These are phyloP conservation scores for Glyphotaelius pellucidus DNA, from an alignment of 2,888 invertebrate species.

Conservation along the genomic window DNA sequence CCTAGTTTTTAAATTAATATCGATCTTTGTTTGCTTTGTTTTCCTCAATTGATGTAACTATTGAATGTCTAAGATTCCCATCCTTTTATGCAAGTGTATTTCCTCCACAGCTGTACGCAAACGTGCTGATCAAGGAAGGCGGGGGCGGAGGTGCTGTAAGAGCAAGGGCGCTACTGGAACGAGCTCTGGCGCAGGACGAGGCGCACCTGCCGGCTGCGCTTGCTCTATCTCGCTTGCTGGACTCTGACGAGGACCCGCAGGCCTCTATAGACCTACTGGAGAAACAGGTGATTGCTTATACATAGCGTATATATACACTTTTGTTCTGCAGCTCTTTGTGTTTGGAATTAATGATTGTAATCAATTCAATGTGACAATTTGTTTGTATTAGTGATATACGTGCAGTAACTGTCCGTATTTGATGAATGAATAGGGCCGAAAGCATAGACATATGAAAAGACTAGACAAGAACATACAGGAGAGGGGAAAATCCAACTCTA, in stretches of 20 bases:
- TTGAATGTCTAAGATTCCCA: not conserved
- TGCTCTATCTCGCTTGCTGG: constrained; percentile 83
- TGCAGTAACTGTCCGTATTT: not conserved
- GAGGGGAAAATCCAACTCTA: too few relatives aligned
- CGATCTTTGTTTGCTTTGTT: not conserved
- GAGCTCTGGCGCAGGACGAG: constrained; percentile 84
- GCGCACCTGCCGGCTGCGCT: constrained; percentile 85
- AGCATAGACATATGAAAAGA: too few relatives aligned
- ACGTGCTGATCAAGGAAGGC: constrained; percentile 82
- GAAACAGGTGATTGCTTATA: constrained; percentile 75
- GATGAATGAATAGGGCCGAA: too few relatives aligned
- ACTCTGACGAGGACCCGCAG: constrained; percentile 81
- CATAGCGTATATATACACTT: not conserved
- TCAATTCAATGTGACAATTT: not conserved
- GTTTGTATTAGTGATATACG: not conserved
- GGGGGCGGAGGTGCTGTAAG: constrained; percentile 72
- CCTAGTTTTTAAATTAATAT: too few relatives aligned
- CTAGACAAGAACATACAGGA: too few relatives aligned
- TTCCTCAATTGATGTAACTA: not conserved
- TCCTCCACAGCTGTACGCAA: constrained; percentile 83
- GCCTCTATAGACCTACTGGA: constrained; percentile 83
- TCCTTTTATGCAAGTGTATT: constrained; percentile 3
- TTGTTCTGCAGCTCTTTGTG: not conserved
- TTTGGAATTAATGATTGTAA: not conserved
- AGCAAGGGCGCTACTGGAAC: constrained; percentile 84